These are phyloP conservation scores for Thermophis baileyi DNA, from an alignment of 2,113 vertebrate species.

Conservation along the genomic window DNA sequence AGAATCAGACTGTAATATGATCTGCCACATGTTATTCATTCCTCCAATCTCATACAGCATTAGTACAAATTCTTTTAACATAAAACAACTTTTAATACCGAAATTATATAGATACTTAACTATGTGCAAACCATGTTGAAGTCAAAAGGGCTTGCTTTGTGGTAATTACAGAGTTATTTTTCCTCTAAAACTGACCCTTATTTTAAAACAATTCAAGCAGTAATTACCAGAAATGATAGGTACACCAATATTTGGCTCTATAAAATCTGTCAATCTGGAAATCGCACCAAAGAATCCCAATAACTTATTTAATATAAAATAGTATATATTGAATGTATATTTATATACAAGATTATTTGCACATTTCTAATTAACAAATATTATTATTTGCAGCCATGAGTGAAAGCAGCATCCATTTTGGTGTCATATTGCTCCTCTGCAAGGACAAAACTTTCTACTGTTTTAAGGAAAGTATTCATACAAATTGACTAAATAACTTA, in stretches of 20 bases:
- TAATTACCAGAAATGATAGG: not conserved
- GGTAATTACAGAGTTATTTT: not conserved
- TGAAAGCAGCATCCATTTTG: accelerated
- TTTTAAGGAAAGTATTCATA: not conserved
- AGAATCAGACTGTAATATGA: not conserved
- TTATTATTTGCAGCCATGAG: not conserved
- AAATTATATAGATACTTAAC: not conserved
- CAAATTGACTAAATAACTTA: not conserved
- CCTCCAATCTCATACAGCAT: not conserved
- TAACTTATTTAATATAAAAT: not conserved
- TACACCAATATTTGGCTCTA: not conserved
- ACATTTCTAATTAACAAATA: not conserved
- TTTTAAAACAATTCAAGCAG: not conserved
- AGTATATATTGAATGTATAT: not conserved
- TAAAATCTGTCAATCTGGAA: not conserved
- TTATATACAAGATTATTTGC: not conserved
- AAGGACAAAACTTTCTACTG: not conserved
- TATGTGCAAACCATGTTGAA: not conserved
- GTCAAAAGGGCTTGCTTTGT: not conserved
- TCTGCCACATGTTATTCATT: not conserved
- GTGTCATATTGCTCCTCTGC: not conserved
- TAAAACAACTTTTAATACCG: not conserved
- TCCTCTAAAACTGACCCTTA: not conserved
- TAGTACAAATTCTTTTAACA: not conserved
- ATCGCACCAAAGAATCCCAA: not conserved